These are phyloP conservation scores for Sebastes nivosus DNA, from an alignment of 2,797 vertebrate genomes.

Conservation along the genomic window DNA sequence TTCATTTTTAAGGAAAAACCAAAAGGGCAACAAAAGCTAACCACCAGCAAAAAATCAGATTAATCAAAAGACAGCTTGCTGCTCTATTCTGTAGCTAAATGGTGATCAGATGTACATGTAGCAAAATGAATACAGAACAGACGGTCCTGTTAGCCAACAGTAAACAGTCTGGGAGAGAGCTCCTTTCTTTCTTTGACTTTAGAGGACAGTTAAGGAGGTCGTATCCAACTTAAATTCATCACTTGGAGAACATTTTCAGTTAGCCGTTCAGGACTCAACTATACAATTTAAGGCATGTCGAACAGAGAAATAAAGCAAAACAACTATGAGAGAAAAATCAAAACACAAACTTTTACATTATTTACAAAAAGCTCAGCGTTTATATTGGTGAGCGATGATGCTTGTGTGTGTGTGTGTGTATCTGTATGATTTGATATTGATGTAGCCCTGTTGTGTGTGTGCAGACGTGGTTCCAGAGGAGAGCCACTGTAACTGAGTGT, in stretches of 20 bases:
- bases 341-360: slow-evolving; percentile 72
- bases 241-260: slow-evolving; percentile 59
- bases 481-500: slow-evolving; percentile 40
- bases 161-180: slow-evolving; percentile 32
- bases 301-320: slow-evolving; percentile 74
- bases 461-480: slow-evolving; percentile 53
- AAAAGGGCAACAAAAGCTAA: slow-evolving; percentile 63
- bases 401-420: slow-evolving; percentile 35
- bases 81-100: slow-evolving; percentile 51
- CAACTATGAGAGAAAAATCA: slow-evolving; percentile 61
- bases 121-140: slow-evolving; percentile 41
- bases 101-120: slow-evolving; percentile 45
- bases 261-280: slow-evolving; percentile 68
- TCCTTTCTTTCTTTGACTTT: slow-evolving; percentile 23
- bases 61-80: slow-evolving; percentile 27
- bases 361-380: slow-evolving; percentile 73
- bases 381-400: slow-evolving; percentile 64
- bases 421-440: slow-evolving; percentile 23
- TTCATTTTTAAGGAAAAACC: slow-evolving; percentile 55
- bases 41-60: slow-evolving; percentile 57
- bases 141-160: slow-evolving; percentile 39
- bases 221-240: slow-evolving; percentile 58
- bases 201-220: slow-evolving; percentile 48
- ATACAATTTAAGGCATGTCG: slow-evolving; percentile 86
- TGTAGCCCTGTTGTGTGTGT: slow-evolving; percentile 52